These are phyloP conservation scores for Geopemphigus sp. DNA, from an alignment of 1,140 invertebrate species.

Conservation along the genomic window DNA sequence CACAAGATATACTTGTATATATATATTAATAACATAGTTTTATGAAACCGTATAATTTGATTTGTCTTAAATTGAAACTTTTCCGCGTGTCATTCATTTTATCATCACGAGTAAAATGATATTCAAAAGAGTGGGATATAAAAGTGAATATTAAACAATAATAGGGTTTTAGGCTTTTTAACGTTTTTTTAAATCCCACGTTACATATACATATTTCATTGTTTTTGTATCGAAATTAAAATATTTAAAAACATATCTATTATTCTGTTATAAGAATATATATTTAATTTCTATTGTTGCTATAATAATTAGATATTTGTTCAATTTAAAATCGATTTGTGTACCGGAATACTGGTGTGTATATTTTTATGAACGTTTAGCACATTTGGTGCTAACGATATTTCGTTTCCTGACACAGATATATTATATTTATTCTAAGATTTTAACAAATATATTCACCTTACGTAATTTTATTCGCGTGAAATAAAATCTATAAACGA, in stretches of 20 bases:
- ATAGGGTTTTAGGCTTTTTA: neutral
- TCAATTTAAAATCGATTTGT: too few relatives aligned
- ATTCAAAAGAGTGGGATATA: neutral
- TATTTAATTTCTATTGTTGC: too few relatives aligned
- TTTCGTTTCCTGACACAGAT: too few relatives aligned
- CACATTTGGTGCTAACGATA: too few relatives aligned
- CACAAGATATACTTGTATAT: too few relatives aligned
- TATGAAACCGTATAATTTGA: neutral
- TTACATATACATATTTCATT: neutral
- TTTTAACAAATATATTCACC: too few relatives aligned
- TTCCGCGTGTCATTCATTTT: neutral
- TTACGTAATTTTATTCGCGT: too few relatives aligned
- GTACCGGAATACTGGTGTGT: too few relatives aligned
- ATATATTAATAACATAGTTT: neutral
- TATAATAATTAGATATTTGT: too few relatives aligned
- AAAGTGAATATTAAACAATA: neutral
- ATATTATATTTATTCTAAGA: too few relatives aligned
- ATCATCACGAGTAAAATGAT: neutral
- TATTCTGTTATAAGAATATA: neutral
- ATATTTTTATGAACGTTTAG: too few relatives aligned
- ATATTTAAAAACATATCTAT: neutral
- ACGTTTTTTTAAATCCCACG: neutral
- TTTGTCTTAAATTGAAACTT: neutral
- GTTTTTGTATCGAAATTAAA: neutral
- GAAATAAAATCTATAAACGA: too few relatives aligned